These are phyloP conservation scores for Luscinia luscinia DNA, from an alignment of 2,797 vertebrate species.

Conservation along the genomic window DNA sequence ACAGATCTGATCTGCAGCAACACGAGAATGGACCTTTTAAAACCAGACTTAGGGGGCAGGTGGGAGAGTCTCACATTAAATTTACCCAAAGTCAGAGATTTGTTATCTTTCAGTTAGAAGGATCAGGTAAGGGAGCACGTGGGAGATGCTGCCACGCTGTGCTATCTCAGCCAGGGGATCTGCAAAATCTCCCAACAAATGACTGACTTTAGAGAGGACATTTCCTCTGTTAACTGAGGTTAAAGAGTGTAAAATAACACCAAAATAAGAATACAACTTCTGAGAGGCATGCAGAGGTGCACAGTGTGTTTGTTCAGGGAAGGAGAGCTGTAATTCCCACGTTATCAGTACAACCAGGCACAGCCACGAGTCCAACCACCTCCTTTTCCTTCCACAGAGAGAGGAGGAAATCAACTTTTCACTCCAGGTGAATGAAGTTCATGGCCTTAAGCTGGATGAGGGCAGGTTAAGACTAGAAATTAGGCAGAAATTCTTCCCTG, in stretches of 20 bases:
- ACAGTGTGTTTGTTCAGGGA: background rate
- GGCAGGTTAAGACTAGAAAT: background rate
- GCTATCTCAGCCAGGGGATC: background rate
- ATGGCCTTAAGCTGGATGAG: background rate
- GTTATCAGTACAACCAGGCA: background rate
- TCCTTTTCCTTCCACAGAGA: background rate
- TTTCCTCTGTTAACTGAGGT: background rate
- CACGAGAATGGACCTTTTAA: background rate
- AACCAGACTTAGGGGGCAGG: background rate
- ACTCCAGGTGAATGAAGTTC: background rate
- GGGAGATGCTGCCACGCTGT: background rate
- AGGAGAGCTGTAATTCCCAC: background rate
- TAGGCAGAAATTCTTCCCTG: background rate
- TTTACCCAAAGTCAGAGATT: background rate
- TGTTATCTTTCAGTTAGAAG: background rate
- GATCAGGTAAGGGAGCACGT: background rate
- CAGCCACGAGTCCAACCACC: background rate
- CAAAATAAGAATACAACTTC: background rate
- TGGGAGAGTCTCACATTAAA: background rate
- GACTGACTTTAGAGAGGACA: background rate
- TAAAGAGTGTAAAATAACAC: background rate
- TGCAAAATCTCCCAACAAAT: background rate
- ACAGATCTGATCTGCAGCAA: background rate
- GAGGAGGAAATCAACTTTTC: background rate
- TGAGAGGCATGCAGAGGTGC: background rate